Conservation (phyloP, 2,113 vertebrate species). For the Lanius ludovicianus region DNA sequence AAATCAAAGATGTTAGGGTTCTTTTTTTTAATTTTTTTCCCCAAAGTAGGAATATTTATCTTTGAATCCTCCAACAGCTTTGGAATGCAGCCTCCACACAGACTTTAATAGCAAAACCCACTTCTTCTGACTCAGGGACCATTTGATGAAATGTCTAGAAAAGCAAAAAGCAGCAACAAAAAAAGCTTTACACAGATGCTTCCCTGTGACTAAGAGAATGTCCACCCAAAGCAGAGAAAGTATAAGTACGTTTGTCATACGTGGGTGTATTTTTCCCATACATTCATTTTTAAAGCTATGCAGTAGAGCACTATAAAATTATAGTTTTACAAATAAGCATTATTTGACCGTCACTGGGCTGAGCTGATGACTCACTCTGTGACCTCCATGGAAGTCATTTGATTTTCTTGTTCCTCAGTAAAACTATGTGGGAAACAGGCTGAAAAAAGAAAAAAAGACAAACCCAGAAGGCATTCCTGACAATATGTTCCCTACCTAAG, state of each 20-base stretch:
- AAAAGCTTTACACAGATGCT: slow-evolving; percentile 75
- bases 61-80: slow-evolving; percentile 67
- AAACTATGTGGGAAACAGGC: not conserved
- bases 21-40: not conserved
- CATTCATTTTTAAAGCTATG: slow-evolving; percentile 73
- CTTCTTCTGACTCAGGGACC: slow-evolving; percentile 82
- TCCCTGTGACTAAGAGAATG: slow-evolving; percentile 75
- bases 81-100: slow-evolving; percentile 73
- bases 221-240: slow-evolving; percentile 67
- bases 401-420: slow-evolving; percentile 41
- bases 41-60: slow-evolving; percentile 70
- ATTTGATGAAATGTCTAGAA: slow-evolving; percentile 79
- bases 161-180: slow-evolving; percentile 66
- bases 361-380: slow-evolving; percentile 68
- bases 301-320: slow-evolving; percentile 70
- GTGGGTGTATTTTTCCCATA: slow-evolving; percentile 78
- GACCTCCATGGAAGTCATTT: slow-evolving; percentile 59
- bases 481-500: slow-evolving; percentile 37
- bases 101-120: slow-evolving; percentile 80
- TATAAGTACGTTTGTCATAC: slow-evolving; percentile 69
- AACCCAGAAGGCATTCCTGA: slow-evolving; percentile 30
- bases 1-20: not conserved
- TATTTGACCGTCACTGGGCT: slow-evolving; percentile 51
- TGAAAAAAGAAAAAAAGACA: not conserved
- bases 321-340: slow-evolving; percentile 74